Percentiles rank a stretch among this genome's conserved stretches.
These are phyloP conservation scores for Dinoponera quadriceps DNA, from an alignment of 1,140 invertebrate genomes.

Conservation along the genomic window DNA sequence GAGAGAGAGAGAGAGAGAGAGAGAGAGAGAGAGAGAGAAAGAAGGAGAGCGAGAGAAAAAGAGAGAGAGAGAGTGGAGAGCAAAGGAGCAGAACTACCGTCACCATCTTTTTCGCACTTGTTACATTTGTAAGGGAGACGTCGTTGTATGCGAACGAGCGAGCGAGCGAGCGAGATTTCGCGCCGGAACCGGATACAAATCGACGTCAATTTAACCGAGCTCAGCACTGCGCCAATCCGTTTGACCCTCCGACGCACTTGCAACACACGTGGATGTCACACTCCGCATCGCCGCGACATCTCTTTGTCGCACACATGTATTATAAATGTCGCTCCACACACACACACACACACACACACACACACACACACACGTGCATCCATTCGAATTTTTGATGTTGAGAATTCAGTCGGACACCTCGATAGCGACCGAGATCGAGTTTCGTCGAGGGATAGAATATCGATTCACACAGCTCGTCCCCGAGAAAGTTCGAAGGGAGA, in stretches of 20 bases:
- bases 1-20: no score
- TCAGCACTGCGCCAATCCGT: conserved; percentile 33
- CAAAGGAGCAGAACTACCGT: background rate
- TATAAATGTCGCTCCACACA: conserved; percentile 35
- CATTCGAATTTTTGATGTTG: conserved; percentile 19
- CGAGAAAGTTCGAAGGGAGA: background rate
- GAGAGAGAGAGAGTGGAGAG: background rate
- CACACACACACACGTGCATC: background rate
- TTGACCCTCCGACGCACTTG: conserved; percentile 41
- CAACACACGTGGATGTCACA: no score
- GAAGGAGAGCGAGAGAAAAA: no score
- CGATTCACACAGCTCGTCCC: background rate
- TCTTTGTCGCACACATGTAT: conserved; percentile 10
- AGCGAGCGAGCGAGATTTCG: conserved; percentile 10
- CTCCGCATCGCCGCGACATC: no score
- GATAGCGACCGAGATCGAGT: conserved; percentile 13
- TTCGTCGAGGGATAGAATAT: conserved; percentile 19
- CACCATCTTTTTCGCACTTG: conserved; percentile 18
- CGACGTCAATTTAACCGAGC: conserved; percentile 46
- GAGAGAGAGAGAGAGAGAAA: background rate
- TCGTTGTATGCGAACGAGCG: background rate
- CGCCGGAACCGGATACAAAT: conserved; percentile 38
- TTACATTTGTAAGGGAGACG: conserved; percentile 14
- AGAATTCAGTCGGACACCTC: conserved; percentile 16
- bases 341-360: no score